Evolutionary conservation across 2,888 invertebrate species (phyloP).

Genomic region (Diarsia dahlii): DNA sequence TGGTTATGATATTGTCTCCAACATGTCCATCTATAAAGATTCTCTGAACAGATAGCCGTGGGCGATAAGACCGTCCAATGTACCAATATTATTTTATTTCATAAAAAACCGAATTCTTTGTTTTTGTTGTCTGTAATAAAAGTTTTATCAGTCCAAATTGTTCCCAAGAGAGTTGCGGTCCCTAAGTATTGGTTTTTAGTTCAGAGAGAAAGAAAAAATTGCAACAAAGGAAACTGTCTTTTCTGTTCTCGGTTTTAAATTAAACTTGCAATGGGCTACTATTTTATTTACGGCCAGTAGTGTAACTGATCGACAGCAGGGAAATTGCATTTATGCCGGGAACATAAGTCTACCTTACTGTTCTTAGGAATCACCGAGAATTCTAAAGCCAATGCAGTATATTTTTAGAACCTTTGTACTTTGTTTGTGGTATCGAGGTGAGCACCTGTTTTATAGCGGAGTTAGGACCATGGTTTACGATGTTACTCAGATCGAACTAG

Average conservation of each 20-base stretch:
- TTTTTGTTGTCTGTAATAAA: slow-evolving; percentile 22
- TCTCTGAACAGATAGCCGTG: slow-evolving; percentile 14
- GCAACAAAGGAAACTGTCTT: background rate
- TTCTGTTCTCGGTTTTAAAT: slow-evolving; percentile 4
- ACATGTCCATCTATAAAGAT: slow-evolving; percentile 4
- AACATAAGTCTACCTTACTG: slow-evolving; percentile 37
- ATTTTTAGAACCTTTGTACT: slow-evolving; percentile 8
- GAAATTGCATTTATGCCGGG: slow-evolving; percentile 70
- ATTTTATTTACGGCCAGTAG: slow-evolving; percentile 19
- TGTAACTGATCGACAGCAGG: slow-evolving; percentile 66
- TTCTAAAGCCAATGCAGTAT: slow-evolving; percentile 8
- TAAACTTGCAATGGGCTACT: background rate
- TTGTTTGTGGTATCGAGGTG: background rate
- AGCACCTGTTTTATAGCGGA: background rate
- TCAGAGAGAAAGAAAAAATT: background rate
- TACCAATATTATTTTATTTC: slow-evolving; percentile 17
- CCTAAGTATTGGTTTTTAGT: background rate
- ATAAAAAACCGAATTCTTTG: background rate
- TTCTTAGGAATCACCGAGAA: slow-evolving; percentile 23
- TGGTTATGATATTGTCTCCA: background rate
- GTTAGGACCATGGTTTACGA: background rate
- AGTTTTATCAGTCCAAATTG: slow-evolving; percentile 11
- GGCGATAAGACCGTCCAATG: slow-evolving; percentile 10
- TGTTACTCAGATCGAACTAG: background rate
- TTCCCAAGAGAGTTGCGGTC: background rate